Base-by-base conservation (phyloP, 2,113 vertebrate species). In the Scomber colias region DNA sequence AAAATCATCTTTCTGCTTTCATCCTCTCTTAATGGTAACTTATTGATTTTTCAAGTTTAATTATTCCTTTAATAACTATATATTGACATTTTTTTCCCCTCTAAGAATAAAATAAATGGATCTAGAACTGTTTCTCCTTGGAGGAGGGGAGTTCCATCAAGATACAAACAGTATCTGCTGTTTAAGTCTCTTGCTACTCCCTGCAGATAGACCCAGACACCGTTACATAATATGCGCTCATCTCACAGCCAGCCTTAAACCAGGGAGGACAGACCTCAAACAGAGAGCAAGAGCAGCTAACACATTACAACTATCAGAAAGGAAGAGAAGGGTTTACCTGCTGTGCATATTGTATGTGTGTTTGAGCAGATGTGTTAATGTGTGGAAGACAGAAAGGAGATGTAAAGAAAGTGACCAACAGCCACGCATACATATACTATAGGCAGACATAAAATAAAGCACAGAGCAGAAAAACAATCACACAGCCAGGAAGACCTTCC, bases 401-500 rank as follows among this genome's bases (percentile, higher is more conserved):
- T 24, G 35, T 6, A 53, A 71, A 77, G 15, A 65, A 59, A 60
- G 19, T 16, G 11, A 61, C 3, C 11, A 17, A 70, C 46, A 71
- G 63, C 31, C 63, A 62, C 9, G 40, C 44, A 75, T 27, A 84
- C 13, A 75, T 15, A 71, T 76, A 60, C 31, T 56, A 70, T 45
- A 40, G 60, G 24, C 60, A 79, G 68, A 78, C 62, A 80, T 64
- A 59, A 68, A 71, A 75, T 50, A 65, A 83, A 79, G 55, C 79
- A 83, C 75, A 82, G 76, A 83, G 76, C 83, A 86, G 76, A 83
- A 79, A 87, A 86, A 84, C 73, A 86, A 84, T 85, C 80, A 88
- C 83, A 82, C 81, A 88, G 83, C 82, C 63, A 83, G 77, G 88
- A 87, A 90, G 84, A 95, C 95, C 95, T 96, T 96, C 95, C 95